Evolutionary conservation across 2,888 invertebrate species (phyloP).

Genomic region (Philonicus albiceps): DNA sequence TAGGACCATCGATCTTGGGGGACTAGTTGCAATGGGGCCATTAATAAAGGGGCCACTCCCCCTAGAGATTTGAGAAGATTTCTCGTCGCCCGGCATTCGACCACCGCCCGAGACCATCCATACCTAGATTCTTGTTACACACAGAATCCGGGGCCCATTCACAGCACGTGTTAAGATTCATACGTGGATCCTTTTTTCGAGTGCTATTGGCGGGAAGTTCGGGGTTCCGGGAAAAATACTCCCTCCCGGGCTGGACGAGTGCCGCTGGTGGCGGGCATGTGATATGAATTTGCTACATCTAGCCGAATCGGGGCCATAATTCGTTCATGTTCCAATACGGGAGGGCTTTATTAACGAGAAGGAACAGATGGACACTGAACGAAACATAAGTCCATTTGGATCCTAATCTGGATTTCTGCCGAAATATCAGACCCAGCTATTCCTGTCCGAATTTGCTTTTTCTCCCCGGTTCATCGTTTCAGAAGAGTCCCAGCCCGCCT

Average conservation of each 20-base stretch:
- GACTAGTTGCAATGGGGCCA: constrained; percentile 12
- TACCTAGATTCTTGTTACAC: neutral
- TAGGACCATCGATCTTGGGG: constrained; percentile 17
- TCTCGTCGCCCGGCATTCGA: neutral
- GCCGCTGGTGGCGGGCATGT: neutral
- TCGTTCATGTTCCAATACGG: constrained; percentile 21
- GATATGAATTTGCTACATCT: constrained; percentile 13
- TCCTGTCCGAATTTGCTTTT: neutral
- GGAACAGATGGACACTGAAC: constrained; percentile 37
- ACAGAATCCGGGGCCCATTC: neutral
- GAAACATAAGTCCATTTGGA: constrained; percentile 34
- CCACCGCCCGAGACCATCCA: neutral
- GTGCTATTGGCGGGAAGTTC: neutral
- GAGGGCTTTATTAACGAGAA: constrained; percentile 24
- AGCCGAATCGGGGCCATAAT: constrained; percentile 5
- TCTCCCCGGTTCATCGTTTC: neutral
- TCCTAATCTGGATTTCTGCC: constrained; percentile 36
- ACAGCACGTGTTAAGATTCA: constrained; percentile 24
- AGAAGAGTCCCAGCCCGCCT: neutral
- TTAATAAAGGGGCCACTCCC: neutral
- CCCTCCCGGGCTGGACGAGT: neutral
- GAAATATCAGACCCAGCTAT: neutral
- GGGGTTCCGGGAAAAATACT: neutral
- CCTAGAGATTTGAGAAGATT: neutral
- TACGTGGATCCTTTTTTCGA: neutral